Conservation (phyloP, 1,140 invertebrate genomes). For the Ceratitis capitata region DNA sequence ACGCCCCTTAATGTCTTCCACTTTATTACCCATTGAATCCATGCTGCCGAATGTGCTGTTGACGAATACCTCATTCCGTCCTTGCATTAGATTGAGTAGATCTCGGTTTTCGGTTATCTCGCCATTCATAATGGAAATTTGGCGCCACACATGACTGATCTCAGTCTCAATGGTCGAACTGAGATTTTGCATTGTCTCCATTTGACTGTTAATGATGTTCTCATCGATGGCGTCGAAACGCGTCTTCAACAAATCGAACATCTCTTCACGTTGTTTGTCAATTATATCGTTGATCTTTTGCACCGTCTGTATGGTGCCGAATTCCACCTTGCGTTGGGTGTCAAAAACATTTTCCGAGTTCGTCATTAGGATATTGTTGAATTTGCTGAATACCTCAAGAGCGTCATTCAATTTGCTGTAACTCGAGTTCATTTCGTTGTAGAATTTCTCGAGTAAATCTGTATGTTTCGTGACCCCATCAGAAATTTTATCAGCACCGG, state of each 20-base stretch:
- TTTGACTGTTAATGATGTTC: conserved; percentile 79
- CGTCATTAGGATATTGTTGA: conserved; percentile 82
- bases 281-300: conserved; percentile 79
- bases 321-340: conserved; percentile 84
- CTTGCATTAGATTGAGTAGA: conserved; percentile 78
- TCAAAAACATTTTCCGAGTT: conserved; percentile 87
- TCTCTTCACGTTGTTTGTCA: conserved; percentile 72
- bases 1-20: conserved; percentile 78
- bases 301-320: conserved; percentile 85
- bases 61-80: conserved; percentile 82
- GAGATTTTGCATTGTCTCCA: conserved; percentile 77
- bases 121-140: conserved; percentile 88
- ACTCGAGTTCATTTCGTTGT: conserved; percentile 69
- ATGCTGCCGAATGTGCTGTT: conserved; percentile 84
- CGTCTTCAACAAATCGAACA: conserved; percentile 75
- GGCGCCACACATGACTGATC: conserved; percentile 86
- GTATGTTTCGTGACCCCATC: conserved; percentile 66
- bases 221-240: conserved; percentile 76
- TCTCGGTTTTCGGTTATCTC: conserved; percentile 81
- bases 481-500: conserved; percentile 64
- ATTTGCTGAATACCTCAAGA: conserved; percentile 72
- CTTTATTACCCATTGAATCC: conserved; percentile 83
- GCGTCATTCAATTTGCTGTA: conserved; percentile 69
- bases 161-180: conserved; percentile 82
- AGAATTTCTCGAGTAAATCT: conserved; percentile 59